These are phyloP conservation scores for Allolobophora icterica DNA, from an alignment of 2,888 invertebrate species.

Conservation along the genomic window DNA sequence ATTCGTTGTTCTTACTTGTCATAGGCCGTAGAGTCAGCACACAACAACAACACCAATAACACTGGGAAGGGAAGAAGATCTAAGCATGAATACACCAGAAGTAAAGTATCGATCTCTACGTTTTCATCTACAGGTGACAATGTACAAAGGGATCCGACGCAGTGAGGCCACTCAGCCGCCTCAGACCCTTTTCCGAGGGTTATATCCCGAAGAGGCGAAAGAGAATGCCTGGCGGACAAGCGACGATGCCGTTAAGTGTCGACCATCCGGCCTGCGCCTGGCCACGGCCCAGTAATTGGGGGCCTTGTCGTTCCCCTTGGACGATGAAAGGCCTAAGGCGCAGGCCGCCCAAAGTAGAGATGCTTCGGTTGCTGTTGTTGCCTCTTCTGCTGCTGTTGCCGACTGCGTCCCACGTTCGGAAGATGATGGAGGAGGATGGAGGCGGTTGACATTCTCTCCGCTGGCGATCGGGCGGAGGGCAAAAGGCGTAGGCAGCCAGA, in stretches of 20 bases:
- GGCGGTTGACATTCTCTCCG: constrained; percentile 1
- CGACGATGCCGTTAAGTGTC: neutral
- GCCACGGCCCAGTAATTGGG: neutral
- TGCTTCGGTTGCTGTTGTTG: neutral
- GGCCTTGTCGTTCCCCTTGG: neutral
- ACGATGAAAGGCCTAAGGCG: neutral
- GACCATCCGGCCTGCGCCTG: neutral
- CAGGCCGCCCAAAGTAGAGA: constrained; percentile 5
- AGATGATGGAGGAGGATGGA: neutral
- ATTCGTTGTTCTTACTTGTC: neutral
- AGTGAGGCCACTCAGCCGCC: neutral
- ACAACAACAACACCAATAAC: neutral
- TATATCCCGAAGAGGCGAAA: neutral
- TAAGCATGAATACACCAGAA: neutral
- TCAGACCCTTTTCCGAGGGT: neutral
- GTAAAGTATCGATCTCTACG: neutral
- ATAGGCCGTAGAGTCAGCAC: neutral
- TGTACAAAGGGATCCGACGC: neutral
- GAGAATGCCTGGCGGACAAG: neutral
- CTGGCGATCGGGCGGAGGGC: neutral
- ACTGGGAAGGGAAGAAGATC: neutral
- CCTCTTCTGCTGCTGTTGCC: neutral
- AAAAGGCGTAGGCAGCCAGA: neutral
- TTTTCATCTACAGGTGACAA: neutral
- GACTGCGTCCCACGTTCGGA: neutral